Base-by-base conservation (phyloP, 1,140 invertebrate genomes). In the Philopotamus ludificatus region DNA sequence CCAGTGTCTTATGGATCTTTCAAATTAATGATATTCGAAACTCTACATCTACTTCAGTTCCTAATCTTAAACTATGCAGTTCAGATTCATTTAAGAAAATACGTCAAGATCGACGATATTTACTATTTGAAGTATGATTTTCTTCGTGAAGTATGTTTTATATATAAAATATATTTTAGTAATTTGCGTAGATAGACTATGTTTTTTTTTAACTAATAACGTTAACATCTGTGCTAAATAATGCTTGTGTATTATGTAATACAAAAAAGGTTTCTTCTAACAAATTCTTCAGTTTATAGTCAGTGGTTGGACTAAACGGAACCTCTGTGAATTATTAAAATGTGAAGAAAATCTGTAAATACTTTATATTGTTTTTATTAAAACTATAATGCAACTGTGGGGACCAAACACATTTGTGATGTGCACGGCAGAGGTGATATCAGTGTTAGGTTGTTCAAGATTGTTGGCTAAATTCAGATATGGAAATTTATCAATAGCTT, bases 321-420 rank as follows among this genome's bases (percentile, higher is more conserved):
- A 21, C 47, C 47, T 10, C 10, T 49, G 47, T 49, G 47, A 49
- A 2, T 49, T 49, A 20, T 49, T 2, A 49, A 49, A 49, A 49
- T 49, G 47, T 3, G 15, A 4, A 21, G 22, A 1, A 18, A 49
- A 4, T 20, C 15, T 20, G 47, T 49, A 21, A 15, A 49, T 49
- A 49, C 22, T 49, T 21, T 15, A 49, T 21, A 44, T 10, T 49
- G 47, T 49, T 49, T n/a, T n/a, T n/a, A n/a, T n/a, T n/a, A 21
- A 49, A 21, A 21, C 47, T 21, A 49, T 49, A 49, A 49, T 18
- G 47, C 47, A 49, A 49, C 47, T 20, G 3, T 4, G 16, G 47
- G 15, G 22, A 49, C 47, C 3, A 49, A 49, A 49, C 16, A 49
- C n/a, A 49, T 49, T 1, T 18, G 47, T 4, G 47, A 49, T 49